Conservation (phyloP, 2,113 vertebrate species). For the Cheirogaleus medius region DNA sequence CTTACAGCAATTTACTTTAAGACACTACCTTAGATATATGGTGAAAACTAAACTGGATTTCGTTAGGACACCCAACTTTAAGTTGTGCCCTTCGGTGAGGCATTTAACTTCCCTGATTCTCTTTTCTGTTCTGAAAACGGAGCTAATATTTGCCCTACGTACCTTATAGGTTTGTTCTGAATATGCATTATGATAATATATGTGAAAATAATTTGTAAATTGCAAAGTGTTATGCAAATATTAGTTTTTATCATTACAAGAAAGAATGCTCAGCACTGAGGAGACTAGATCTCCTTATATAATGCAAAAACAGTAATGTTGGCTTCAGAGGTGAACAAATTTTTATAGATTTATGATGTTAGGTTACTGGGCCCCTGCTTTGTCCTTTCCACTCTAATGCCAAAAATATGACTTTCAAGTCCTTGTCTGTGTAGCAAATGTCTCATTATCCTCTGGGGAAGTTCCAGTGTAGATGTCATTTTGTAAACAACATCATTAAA, state of each 20-base stretch:
- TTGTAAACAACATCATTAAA: conserved; percentile 62
- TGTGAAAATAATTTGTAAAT: conserved; percentile 32
- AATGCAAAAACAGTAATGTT: neutral
- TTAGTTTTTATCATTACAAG: conserved; percentile 26
- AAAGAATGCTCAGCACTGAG: neutral
- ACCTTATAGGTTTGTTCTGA: neutral
- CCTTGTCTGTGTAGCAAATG: neutral
- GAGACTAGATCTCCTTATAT: neutral
- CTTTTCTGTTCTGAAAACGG: conserved; percentile 2
- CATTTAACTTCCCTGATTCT: neutral
- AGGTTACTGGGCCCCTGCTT: neutral
- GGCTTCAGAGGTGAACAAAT: neutral
- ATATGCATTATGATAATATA: neutral
- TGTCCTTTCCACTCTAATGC: conserved; percentile 39
- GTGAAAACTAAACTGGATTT: neutral
- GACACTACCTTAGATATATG: neutral
- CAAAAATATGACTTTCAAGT: neutral
- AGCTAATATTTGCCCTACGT: neutral
- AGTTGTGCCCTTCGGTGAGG: neutral
- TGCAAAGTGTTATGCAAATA: neutral
- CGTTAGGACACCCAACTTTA: neutral
- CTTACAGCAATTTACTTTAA: conserved; percentile 21
- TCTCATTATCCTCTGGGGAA: conserved; percentile 35
- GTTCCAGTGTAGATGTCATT: conserved; percentile 28
- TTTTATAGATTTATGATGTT: conserved; percentile 42